Evolutionary conservation across 1,140 invertebrate genomes (phyloP), one percentile per base, ranked within the genome.

Genomic region (Brachionus paranguensis): DNA sequence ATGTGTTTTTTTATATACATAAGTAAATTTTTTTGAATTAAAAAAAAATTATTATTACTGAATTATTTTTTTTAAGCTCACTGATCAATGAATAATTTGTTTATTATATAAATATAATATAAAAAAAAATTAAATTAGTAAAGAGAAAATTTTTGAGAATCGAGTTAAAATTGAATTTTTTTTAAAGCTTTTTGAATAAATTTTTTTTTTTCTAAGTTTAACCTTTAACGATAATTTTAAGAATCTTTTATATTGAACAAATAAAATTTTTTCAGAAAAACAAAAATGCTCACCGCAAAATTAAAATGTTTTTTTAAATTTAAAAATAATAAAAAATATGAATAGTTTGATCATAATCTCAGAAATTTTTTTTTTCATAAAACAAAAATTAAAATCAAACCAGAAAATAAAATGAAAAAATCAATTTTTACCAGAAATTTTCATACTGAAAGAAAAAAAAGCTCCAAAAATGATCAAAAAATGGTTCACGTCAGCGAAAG

Each of bases 1-100:
- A 89, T 60, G 88, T 89, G n/a, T 88, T 88, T 83, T 88, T 89
- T 85, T 89, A 88, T 81, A 85, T 88, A 60, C 85, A 72, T 84
- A 87, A 87, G 68, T 72, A 72, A 72, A 24, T 20, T 41, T 72
- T 43, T 24, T 24, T 20, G 1, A 7, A 37, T 7, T 7, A 7
- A 37, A 37, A 1, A 37, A 37, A 37, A 29, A n/a, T 33, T 41
- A 33, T 70, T 70, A 4, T 14, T n/a, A 12, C 37, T 70, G n/a
- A 29, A 8, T 41, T 45, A 8, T 41, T 45, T 3, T 43, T 4
- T 41, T 72, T 43, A 8, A 72, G 68, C 17, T 72, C 68, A 6
- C 17, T 72, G 68, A 24, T 72, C 17, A 72, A 72, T 43, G 33
- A 72, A 43, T 72, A 43, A 20, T 2, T 68, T 12, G 29, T 29